Conservation (phyloP, 2,888 invertebrate genomes). For the Monochamus alternatus region DNA sequence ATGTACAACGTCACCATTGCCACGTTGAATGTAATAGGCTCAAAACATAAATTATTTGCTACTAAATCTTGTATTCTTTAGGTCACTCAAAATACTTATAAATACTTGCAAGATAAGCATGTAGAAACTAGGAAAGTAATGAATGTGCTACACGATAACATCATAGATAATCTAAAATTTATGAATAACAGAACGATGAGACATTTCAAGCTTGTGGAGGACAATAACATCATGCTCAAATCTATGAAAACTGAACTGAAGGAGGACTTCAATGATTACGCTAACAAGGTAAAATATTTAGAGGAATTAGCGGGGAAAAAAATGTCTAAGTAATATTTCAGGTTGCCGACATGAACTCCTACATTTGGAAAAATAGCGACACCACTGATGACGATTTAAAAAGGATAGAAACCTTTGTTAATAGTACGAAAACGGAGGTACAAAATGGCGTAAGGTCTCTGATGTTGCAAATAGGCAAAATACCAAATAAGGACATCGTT, state of each 20-base stretch:
- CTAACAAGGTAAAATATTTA: slow-evolving; percentile 60
- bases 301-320: too few species aligned
- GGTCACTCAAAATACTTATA: slow-evolving; percentile 42
- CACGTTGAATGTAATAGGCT: slow-evolving; percentile 60
- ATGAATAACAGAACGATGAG: slow-evolving; percentile 47
- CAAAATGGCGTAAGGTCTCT: slow-evolving; percentile 65
- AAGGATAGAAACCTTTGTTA: slow-evolving; percentile 51
- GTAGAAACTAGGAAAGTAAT: slow-evolving; percentile 45
- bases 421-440: slow-evolving; percentile 62
- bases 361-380: slow-evolving; percentile 73
- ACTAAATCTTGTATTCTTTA: slow-evolving; percentile 31
- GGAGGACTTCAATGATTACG: slow-evolving; percentile 64
- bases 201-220: slow-evolving; percentile 42
- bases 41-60: background rate
- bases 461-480: slow-evolving; percentile 65
- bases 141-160: slow-evolving; percentile 50
- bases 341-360: slow-evolving; percentile 78
- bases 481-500: slow-evolving; percentile 53
- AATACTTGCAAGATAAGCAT: slow-evolving; percentile 35
- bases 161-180: slow-evolving; percentile 46
- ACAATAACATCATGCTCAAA: slow-evolving; percentile 49
- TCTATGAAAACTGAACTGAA: slow-evolving; percentile 59
- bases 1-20: slow-evolving; percentile 59
- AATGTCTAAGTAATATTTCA: slow-evolving; percentile 57
- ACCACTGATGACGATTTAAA: slow-evolving; percentile 53